Base-by-base conservation (phyloP, 2,113 vertebrate species). In the Aix galericulata region DNA sequence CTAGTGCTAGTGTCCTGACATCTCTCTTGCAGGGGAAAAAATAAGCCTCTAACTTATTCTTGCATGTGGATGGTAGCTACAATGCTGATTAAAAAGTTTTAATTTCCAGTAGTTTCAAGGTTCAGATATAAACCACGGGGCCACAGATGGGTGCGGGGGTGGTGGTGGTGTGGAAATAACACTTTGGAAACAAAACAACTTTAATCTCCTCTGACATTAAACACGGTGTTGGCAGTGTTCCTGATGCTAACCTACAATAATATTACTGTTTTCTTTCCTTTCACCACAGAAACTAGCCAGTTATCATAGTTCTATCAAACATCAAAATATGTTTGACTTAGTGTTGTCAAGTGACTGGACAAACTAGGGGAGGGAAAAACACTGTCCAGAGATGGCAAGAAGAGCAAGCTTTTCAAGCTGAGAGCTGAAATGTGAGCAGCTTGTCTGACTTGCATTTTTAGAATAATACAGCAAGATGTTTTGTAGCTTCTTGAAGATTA, bases 201-300 rank as follows among this genome's bases (percentile, higher is more conserved):
- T 96, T 91, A 94, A 92, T 96, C 95, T 97, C 66, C 69, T 76
- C 76, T 91, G 93, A 95, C 80, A 93, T 96, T 95, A 95, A 96
- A 96, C 86, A 88, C 27, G 63, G 90, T 75, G 66, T 78, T 97
- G 94, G 96, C 95, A 78, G 82, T 5, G 0, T 90, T 94, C 94
- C 85, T 93, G 82, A 40, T 88, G 80, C 80, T 89, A 96, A 94
- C 94, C 94, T 94, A 80, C 90, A 92, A n/a, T 68, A 90, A 90
- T 88, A 44, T 68, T 77, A 31, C 85, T 94, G 93, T 86, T 96
- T 93, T 94, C 82, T 93, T 88, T 91, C 82, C 86, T 95, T 90
- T 58, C 59, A 38, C 75, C 60, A 1, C 90, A 86, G 76, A 95
- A 93, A 86, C 74, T 80, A 82, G 91, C 46, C 94, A 93, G 93